phyloP scores from a whole-genome alignment of 2,888 invertebrate genomes.

The Tholera decimalis region DNA sequence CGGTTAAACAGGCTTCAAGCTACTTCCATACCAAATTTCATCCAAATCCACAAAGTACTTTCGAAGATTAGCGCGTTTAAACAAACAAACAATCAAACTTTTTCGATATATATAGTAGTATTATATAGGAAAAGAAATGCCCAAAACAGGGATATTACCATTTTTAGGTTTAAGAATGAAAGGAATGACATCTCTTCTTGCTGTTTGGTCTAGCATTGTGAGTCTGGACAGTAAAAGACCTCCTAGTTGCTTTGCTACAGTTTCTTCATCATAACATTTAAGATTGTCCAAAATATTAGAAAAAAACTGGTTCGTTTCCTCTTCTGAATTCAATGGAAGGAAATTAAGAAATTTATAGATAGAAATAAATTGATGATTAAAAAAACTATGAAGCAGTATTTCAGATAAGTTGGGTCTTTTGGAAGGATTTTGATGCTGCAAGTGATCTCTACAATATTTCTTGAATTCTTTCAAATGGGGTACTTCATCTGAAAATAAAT shows the following conservation, averaged over 20 bases:
- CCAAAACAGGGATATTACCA: constrained; percentile 90
- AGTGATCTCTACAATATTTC: constrained; percentile 93
- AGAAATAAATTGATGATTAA: constrained; percentile 96
- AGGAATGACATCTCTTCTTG: constrained; percentile 94
- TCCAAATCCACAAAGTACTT: no score
- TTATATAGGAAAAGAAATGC: background rate
- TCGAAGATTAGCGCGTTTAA: no score
- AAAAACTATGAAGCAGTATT: constrained; percentile 94
- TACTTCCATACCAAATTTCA: no score
- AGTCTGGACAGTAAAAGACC: constrained; percentile 95
- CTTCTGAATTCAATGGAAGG: constrained; percentile 94
- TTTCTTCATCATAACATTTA: constrained; percentile 94
- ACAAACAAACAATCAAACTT: no score
- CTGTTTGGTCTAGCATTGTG: constrained; percentile 96
- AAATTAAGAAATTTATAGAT: constrained; percentile 96
- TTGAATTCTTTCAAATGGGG: constrained; percentile 93
- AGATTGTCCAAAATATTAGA: constrained; percentile 93
- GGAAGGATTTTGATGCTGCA: constrained; percentile 93
- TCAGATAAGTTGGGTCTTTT: constrained; percentile 93
- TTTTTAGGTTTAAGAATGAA: constrained; percentile 93
- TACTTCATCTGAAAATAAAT: constrained; percentile 91
- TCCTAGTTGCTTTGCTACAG: constrained; percentile 96
- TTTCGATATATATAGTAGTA: no score
- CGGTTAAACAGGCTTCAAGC: no score
- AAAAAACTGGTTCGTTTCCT: constrained; percentile 95